These are phyloP conservation scores for Dicerorhinus sumatrensis DNA, from an alignment of 2,113 vertebrate genomes.

Conservation along the genomic window DNA sequence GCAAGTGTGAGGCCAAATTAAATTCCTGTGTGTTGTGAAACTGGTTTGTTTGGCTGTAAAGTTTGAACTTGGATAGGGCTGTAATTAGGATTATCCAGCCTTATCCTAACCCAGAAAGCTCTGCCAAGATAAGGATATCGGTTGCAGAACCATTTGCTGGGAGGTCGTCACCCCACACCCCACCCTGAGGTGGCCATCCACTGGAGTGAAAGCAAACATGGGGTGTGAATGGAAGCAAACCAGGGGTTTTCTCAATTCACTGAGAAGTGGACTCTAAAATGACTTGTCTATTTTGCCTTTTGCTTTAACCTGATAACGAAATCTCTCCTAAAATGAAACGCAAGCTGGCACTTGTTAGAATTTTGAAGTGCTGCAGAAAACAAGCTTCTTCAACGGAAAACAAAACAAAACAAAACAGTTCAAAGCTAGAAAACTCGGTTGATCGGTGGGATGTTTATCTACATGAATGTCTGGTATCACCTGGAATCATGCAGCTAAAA, in stretches of 20 bases:
- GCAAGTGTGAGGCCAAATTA: conserved; percentile 70
- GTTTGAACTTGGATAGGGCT: conserved; percentile 61
- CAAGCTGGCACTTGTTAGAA: background rate
- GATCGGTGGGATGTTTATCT: background rate
- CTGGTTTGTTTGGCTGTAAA: conserved; percentile 72
- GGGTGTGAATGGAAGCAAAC: background rate
- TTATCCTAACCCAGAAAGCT: background rate
- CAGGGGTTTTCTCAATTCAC: background rate
- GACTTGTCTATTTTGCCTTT: background rate
- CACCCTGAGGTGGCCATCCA: background rate
- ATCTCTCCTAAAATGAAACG: background rate
- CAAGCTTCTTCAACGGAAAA: background rate
- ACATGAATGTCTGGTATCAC: background rate
- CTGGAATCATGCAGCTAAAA: background rate
- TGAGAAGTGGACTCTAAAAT: background rate
- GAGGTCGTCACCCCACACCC: background rate
- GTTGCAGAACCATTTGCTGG: background rate
- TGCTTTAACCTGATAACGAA: background rate
- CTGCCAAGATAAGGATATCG: background rate
- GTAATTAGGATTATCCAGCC: conserved; percentile 58
- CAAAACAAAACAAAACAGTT: background rate
- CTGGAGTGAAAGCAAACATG: background rate
- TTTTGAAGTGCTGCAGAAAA: background rate
- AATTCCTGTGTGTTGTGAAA: conserved; percentile 72
- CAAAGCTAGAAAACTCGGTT: background rate